Evolutionary conservation across 2,797 vertebrate species (phyloP).

Genomic region (Protonibea diacanthus): DNA sequence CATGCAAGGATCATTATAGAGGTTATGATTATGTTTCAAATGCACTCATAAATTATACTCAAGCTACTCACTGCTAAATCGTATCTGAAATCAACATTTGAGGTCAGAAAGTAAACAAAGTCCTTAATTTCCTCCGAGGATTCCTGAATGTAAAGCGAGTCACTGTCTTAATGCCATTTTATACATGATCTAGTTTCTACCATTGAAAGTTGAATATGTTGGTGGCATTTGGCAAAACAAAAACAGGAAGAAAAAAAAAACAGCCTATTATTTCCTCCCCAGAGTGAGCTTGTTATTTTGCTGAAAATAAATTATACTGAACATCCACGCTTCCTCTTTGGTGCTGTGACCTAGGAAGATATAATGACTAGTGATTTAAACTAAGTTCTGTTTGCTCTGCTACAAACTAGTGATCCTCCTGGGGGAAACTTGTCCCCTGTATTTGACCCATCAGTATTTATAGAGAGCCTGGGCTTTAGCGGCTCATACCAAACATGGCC

Average conservation of each 20-base stretch:
- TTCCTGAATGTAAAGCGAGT: neutral
- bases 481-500: slow-evolving; percentile 42
- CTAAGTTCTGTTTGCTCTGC: slow-evolving; percentile 42
- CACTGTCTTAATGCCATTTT: slow-evolving; percentile 23
- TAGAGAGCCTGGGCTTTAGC: slow-evolving; percentile 5
- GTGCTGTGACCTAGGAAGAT: slow-evolving; percentile 27
- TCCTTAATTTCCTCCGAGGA: neutral
- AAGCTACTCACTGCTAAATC: neutral
- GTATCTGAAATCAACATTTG: neutral
- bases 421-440: slow-evolving; percentile 35
- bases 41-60: slow-evolving; percentile 13
- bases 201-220: neutral
- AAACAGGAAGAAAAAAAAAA: neutral
- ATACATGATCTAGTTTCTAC: neutral
- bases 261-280: slow-evolving; percentile 43
- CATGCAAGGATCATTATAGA: slow-evolving; percentile 32
- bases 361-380: slow-evolving; percentile 45
- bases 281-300: slow-evolving; percentile 47
- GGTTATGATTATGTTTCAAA: slow-evolving; percentile 38
- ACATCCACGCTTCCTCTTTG: slow-evolving; percentile 24
- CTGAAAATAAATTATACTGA: slow-evolving; percentile 36
- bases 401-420: slow-evolving; percentile 26
- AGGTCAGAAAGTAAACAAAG: neutral
- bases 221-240: neutral
- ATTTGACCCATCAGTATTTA: slow-evolving; percentile 49